Evolutionary conservation across 2,797 vertebrate genomes (phyloP).

Genomic region (Halcyon smyrnensis): DNA sequence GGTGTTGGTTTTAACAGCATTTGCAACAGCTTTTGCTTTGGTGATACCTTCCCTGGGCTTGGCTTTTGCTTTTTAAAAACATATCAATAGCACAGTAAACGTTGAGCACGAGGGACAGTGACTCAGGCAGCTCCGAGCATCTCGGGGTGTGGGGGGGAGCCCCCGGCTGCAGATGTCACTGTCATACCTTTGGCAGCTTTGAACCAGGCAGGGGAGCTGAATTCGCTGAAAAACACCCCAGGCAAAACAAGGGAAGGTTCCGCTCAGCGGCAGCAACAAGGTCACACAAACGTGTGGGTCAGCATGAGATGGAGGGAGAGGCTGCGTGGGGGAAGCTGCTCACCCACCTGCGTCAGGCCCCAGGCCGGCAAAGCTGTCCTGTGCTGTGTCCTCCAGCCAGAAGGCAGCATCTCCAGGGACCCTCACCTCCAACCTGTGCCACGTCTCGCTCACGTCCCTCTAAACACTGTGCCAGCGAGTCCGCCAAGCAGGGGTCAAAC

Average conservation of each 20-base stretch:
- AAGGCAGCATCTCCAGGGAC: neutral
- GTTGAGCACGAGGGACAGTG: neutral
- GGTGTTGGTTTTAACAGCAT: neutral
- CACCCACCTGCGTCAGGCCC: neutral
- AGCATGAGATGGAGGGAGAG: neutral
- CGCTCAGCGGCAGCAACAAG: fast-evolving
- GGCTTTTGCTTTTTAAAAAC: neutral
- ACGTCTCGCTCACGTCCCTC: fast-evolving
- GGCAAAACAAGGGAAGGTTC: neutral
- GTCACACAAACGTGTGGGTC: neutral
- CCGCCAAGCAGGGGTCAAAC: neutral
- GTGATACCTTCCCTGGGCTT: neutral
- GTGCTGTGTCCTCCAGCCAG: neutral
- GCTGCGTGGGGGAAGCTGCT: neutral
- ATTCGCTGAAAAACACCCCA: neutral
- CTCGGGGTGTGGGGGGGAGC: neutral
- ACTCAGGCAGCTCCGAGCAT: neutral
- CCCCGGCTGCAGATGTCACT: constrained; percentile 16
- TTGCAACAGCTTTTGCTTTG: neutral
- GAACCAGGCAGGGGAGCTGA: constrained; percentile 7
- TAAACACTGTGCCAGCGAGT: fast-evolving
- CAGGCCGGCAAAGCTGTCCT: fast-evolving
- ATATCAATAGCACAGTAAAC: neutral
- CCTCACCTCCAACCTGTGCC: fast-evolving
- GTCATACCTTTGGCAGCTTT: constrained; percentile 21